These are phyloP conservation scores for Nyctalus aviator DNA, from an alignment of 2,797 vertebrate genomes.

Conservation along the genomic window DNA sequence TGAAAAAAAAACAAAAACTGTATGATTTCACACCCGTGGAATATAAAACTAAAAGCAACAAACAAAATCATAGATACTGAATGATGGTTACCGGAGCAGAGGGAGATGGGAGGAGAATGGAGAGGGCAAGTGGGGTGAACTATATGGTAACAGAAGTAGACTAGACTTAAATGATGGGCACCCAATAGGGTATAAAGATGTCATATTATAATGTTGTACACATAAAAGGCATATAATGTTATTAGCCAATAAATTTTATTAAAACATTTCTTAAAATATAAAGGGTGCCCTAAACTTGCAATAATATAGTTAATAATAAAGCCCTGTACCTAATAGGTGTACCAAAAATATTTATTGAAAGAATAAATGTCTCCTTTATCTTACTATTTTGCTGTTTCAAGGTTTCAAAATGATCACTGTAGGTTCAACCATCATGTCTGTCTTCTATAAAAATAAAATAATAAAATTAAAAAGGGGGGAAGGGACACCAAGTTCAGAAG, in stretches of 20 bases:
- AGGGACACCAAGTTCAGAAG: not conserved
- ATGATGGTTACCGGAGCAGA: not conserved
- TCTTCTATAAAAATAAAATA: not conserved
- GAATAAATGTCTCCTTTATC: not conserved
- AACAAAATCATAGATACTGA: not conserved
- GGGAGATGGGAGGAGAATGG: not conserved
- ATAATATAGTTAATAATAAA: not conserved
- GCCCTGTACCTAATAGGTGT: not conserved
- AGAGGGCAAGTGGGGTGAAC: not conserved
- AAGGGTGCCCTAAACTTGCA: not conserved
- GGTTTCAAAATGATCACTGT: not conserved
- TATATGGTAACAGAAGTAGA: not conserved
- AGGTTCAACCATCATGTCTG: not conserved
- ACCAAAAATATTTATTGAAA: not conserved
- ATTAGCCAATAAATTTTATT: not conserved
- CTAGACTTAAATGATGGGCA: not conserved
- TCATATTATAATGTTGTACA: not conserved
- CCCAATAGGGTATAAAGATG: not conserved
- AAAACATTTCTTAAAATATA: constrained; percentile 15
- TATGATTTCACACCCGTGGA: not conserved
- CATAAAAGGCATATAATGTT: not conserved
- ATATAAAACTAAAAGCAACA: not conserved
- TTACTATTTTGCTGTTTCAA: not conserved
- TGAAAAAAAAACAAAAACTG: not conserved
- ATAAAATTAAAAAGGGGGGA: not conserved